phyloP scores from a whole-genome alignment of 2,797 vertebrate species.

The Lophotriccus pileatus region DNA sequence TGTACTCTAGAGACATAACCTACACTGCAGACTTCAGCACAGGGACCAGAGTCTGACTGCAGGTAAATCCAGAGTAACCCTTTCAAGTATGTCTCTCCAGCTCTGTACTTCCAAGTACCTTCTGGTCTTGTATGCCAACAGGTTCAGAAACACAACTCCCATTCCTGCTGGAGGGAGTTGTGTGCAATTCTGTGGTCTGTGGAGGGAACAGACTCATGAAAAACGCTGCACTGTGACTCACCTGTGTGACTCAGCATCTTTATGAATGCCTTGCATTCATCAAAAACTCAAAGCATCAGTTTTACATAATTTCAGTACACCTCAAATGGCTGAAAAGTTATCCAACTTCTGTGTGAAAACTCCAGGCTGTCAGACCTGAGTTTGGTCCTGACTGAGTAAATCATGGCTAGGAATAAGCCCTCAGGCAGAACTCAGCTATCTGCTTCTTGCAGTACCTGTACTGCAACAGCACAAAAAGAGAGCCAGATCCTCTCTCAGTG shows the following conservation, averaged over 20 bases:
- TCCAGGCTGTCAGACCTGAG: background rate
- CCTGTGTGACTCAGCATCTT: background rate
- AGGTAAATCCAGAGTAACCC: background rate
- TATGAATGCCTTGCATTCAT: background rate
- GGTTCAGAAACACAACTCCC: background rate
- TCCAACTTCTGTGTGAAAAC: background rate
- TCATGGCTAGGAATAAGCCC: background rate
- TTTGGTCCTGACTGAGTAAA: background rate
- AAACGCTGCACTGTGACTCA: background rate
- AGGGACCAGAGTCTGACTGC: background rate
- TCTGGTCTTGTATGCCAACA: background rate
- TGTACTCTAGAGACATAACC: background rate
- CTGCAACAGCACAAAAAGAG: background rate
- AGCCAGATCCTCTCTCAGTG: background rate
- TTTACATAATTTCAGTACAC: background rate
- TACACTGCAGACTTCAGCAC: background rate
- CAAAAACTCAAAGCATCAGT: background rate
- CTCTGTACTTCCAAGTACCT: background rate
- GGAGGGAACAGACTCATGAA: background rate
- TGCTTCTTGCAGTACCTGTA: background rate
- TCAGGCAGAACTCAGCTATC: background rate
- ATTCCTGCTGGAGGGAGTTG: background rate
- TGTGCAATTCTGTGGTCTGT: too few relatives aligned
- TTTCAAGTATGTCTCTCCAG: background rate
- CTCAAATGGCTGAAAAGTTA: background rate